Evolutionary conservation across 2,113 vertebrate genomes (phyloP), one percentile per base, ranked within the genome.

Genomic region (Nyctereutes procyonoides): DNA sequence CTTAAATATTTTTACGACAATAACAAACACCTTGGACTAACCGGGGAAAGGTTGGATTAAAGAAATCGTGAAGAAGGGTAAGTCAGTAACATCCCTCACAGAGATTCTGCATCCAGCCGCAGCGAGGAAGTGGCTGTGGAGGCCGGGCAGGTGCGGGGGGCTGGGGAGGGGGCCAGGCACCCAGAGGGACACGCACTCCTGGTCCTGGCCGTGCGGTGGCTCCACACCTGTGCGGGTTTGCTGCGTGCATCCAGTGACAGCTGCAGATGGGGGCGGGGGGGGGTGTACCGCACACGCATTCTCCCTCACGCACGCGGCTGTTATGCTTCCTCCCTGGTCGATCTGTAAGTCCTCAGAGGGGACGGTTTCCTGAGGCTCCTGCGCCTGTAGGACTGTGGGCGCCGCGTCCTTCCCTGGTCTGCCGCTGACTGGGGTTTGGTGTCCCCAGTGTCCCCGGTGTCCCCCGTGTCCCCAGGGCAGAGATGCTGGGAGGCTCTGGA

Each of bases 111-210:
- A 1, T 26, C 15, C 2, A 22, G 17, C 24, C 12, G 3, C 22
- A 3, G 73, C 48, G 80, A 51, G 19, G 74, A 13, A 30, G 11
- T 14, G 38, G 85, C 35, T 10, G 32, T 11, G 62, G 48, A 17
- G 5, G 53, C 96, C 77, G 79, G 63, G 30, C 3, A 1, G 22
- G 60, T 12, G 3, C 3, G 0, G 51, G 22, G 12, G 20, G 32
- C 32, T 14, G 12, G 32, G 58, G 3, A 35, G 16, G 53, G 19
- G 24, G 3, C 24, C 1, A 24, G 60, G 35, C 19, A 1, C 19
- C 3, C 20, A 0, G 15, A 10, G 22, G 4, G 2, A 6, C 20
- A 10, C 28, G 0, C 0, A 3, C 12, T 14, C 32, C 17, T 38
- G 2, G 5, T 43, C 60, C 30, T 20, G 51, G 19, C 5, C 9